Evolutionary conservation across 2,797 vertebrate species (phyloP), one percentile per base, ranked within the genome.

Genomic region (Argentina silus): DNA sequence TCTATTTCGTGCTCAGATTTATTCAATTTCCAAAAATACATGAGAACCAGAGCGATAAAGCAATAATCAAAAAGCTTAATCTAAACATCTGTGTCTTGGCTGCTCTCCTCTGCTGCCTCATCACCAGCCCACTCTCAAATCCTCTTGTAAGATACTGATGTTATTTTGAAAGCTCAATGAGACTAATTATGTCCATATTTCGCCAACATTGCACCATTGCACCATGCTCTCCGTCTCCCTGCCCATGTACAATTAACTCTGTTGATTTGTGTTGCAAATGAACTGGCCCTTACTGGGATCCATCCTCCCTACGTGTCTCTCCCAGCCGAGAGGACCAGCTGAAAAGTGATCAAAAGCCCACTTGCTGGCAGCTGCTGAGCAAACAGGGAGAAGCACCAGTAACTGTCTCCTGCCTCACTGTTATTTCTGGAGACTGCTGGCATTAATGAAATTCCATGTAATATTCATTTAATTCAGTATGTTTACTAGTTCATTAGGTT

Each of bases 401-500:
- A 80, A 78, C 74, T 67, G 83, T 77, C 80, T 72, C 73, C 84
- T 66, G 73, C 72, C 62, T 70, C 70, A 83, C 83, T 87, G 85
- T 87, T 89, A 86, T 87, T 87, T 84, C 81, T 78, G 76, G 77
- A 88, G 84, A 86, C 84, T 89, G 81, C 80, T 85, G 78, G 73
- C 81, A 75, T 91, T 89, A 91, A 87, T 87, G 82, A 87, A 91
- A 82, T 74, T 69, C 78, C 72, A 84, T 90, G 84, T 86, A 89
- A 88, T 90, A 89, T 91, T 86, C 83, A 87, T 89, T 84, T 87
- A 83, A 81, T 90, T 84, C 80, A 80, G 78, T 81, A 78, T 90
- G 84, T 91, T 90, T 91, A 88, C 85, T 86, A 80, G 76, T 85
- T 86, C 84, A 87, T 92, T 92, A 89, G 82, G 83, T 85, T 90